Conservation (phyloP, 23 tunicate genomes). For the Halocynthia aurantium region DNA sequence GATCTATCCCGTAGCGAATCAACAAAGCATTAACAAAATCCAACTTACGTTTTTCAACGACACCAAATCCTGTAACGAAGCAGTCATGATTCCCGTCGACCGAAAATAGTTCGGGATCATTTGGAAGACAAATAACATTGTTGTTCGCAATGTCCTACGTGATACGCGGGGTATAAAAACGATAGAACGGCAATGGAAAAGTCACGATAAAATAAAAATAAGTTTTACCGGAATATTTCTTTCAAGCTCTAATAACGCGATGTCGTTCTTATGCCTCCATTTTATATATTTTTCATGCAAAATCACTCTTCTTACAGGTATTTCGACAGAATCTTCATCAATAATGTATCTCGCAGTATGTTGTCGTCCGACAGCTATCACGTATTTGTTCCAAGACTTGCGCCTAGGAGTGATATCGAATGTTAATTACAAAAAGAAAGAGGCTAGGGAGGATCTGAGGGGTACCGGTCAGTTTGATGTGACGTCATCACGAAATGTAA, state of each 20-base stretch:
- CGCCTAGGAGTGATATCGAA: too few relatives aligned
- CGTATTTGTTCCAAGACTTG: not conserved
- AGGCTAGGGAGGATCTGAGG: too few relatives aligned
- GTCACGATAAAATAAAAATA: too few relatives aligned
- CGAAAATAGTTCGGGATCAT: too few relatives aligned
- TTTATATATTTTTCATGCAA: conserved; percentile 9
- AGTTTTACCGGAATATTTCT: not conserved
- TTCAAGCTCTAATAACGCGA: conserved; percentile 11
- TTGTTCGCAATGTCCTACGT: too few relatives aligned
- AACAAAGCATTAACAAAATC: not conserved
- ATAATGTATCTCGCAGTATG: conserved; percentile 5
- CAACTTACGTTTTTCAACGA: conserved; percentile 5
- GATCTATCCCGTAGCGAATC: not conserved
- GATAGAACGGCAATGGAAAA: too few relatives aligned
- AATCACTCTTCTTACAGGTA: conserved; percentile 1
- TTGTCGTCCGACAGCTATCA: conserved; percentile 4
- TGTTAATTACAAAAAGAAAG: too few relatives aligned
- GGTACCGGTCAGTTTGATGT: too few relatives aligned
- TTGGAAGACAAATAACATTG: too few relatives aligned
- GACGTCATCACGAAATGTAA: too few relatives aligned
- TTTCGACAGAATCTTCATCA: not conserved
- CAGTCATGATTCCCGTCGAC: not conserved
- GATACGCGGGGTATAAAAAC: too few relatives aligned
- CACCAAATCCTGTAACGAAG: conserved; percentile 23
- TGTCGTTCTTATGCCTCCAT: conserved; percentile 14